Conservation (phyloP, 2,113 vertebrate species). For the Nymphicus hollandicus region DNA sequence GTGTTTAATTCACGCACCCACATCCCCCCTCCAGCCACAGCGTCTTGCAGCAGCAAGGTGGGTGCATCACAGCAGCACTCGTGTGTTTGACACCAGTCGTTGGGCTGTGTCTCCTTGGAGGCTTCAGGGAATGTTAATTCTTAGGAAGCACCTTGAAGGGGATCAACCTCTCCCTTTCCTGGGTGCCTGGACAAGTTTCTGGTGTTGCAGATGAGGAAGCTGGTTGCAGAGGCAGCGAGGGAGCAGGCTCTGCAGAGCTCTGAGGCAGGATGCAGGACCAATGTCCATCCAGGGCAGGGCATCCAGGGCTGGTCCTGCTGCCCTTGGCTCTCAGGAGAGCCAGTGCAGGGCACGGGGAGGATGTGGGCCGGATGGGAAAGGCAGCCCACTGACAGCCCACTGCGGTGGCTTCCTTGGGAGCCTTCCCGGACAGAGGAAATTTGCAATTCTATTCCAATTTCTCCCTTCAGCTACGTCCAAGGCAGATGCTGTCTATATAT, state of each 20-base stretch:
- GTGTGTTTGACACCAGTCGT: neutral
- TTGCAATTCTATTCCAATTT: conserved; percentile 74
- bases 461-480: conserved; percentile 71
- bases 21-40: neutral
- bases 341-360: neutral
- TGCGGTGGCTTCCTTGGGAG: conserved; percentile 33
- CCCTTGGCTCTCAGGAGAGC: neutral
- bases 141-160: neutral
- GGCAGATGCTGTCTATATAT: conserved; percentile 72
- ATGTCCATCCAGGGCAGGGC: neutral
- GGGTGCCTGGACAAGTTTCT: neutral
- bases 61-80: neutral
- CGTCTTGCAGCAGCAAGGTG: neutral
- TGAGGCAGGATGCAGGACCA: neutral
- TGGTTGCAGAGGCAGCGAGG: neutral
- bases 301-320: neutral
- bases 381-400: neutral
- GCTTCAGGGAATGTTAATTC: fast-evolving
- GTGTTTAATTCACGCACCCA: neutral
- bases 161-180: neutral
- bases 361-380: neutral
- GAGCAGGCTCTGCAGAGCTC: neutral
- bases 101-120: neutral
- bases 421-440: conserved; percentile 63
- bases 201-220: neutral